Evolutionary conservation across 1,140 invertebrate species (phyloP).

Genomic region (Bathynomus jamesi): DNA sequence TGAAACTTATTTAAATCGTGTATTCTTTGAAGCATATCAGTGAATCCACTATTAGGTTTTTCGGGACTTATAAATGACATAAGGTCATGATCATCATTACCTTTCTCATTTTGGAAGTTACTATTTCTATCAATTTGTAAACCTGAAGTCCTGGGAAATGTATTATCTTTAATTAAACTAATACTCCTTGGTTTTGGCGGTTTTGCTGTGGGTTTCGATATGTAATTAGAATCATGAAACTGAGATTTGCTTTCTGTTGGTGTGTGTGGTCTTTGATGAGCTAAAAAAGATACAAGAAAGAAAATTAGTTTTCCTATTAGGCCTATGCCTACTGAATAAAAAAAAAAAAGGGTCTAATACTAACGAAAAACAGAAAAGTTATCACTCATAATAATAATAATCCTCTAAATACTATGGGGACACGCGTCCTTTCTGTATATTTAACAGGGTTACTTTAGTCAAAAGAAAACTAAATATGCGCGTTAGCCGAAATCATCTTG

Average conservation of each 20-base stretch:
- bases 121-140: not conserved
- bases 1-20: conserved; percentile 23
- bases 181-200: not conserved
- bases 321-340: no score
- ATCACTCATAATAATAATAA: no score
- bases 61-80: conserved; percentile 36
- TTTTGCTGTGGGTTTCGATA: not conserved
- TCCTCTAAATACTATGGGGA: no score
- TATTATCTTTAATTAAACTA: not conserved
- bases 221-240: not conserved
- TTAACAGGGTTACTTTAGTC: no score
- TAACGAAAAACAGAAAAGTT: no score
- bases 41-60: conserved; percentile 33
- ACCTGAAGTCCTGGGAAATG: not conserved
- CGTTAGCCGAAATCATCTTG: no score
- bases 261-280: not conserved
- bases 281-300: not conserved
- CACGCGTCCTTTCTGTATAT: no score
- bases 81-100: conserved; percentile 15
- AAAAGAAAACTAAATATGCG: no score
- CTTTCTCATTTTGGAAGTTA: not conserved
- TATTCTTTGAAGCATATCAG: conserved; percentile 26
- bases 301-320: no score
- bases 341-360: no score
- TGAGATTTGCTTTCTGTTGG: conserved; percentile 1